Evolutionary conservation across 2,113 vertebrate genomes (phyloP).

Genomic region (Planiliza haematocheilus): DNA sequence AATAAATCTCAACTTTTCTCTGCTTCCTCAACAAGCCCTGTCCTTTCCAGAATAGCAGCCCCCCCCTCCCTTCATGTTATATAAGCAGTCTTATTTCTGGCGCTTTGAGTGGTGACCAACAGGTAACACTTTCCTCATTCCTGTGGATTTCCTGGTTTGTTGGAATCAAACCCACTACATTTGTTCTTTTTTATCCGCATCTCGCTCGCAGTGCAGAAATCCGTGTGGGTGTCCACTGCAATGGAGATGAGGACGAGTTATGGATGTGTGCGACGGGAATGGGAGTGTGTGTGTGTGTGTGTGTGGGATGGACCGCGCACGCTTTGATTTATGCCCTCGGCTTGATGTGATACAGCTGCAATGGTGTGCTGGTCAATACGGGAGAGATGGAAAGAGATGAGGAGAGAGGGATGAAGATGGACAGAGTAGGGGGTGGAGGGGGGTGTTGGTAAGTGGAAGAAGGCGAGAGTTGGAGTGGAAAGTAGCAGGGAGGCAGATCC

Average conservation of each 20-base stretch:
- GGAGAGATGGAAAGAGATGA: constrained; percentile 30
- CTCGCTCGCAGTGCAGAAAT: constrained; percentile 56
- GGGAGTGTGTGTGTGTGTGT: constrained; percentile 25
- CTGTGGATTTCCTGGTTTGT: constrained; percentile 57
- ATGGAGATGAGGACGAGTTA: constrained; percentile 65
- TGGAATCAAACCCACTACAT: constrained; percentile 55
- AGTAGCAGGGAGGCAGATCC: constrained; percentile 31
- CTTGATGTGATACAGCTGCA: constrained; percentile 69
- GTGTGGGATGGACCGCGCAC: neutral
- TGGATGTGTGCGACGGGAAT: constrained; percentile 30
- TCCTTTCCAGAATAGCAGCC: constrained; percentile 43
- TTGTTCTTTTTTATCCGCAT: constrained; percentile 66
- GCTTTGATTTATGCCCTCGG: constrained; percentile 70
- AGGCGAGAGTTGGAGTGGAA: constrained; percentile 36
- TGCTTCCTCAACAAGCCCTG: neutral
- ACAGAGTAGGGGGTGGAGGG: constrained; percentile 47
- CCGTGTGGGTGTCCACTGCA: constrained; percentile 69
- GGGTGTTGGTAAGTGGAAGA: constrained; percentile 47
- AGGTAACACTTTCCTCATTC: constrained; percentile 32
- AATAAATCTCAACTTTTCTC: neutral
- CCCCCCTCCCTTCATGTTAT: constrained; percentile 45
- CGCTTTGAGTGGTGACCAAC: constrained; percentile 53
- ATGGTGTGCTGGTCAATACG: constrained; percentile 60
- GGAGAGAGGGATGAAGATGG: constrained; percentile 29
- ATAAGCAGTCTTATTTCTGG: constrained; percentile 55